Evolutionary conservation across 2,888 invertebrate species (phyloP).

Genomic region (Autographa gamma): DNA sequence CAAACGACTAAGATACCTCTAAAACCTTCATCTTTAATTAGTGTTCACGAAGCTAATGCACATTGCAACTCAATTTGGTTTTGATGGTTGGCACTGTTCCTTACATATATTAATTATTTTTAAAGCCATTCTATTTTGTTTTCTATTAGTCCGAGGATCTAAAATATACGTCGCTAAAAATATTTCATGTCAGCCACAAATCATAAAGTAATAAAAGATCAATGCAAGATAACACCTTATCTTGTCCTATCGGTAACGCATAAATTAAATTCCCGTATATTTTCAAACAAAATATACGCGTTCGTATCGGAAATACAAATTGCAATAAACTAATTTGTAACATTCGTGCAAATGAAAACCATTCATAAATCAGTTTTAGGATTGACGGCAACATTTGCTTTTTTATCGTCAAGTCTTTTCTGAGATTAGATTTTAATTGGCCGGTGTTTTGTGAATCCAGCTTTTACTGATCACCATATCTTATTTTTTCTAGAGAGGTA

Average conservation of each 20-base stretch:
- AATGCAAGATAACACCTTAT: not conserved
- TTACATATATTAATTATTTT: too few species aligned
- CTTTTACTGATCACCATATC: not conserved
- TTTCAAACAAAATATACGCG: constrained; percentile 54
- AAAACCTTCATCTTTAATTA: too few species aligned
- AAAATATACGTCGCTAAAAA: too few species aligned
- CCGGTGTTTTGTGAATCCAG: constrained; percentile 9
- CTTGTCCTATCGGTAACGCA: not conserved
- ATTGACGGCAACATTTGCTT: constrained; percentile 77
- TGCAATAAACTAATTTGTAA: constrained; percentile 73
- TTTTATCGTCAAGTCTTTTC: constrained; percentile 75
- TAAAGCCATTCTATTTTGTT: too few species aligned
- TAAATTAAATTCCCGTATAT: constrained; percentile 36
- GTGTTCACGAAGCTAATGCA: too few species aligned
- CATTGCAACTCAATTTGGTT: too few species aligned
- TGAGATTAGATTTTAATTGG: constrained; percentile 70
- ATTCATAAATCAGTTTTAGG: constrained; percentile 71
- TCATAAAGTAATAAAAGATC: not conserved
- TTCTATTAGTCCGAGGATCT: too few species aligned
- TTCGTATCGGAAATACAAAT: constrained; percentile 65
- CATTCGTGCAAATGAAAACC: constrained; percentile 70
- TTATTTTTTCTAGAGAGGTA: not conserved
- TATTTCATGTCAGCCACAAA: not conserved
- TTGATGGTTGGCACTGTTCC: too few species aligned
- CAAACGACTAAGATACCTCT: too few species aligned